Conservation (phyloP, 2,113 vertebrate genomes). For the Dasyurus viverrinus region DNA sequence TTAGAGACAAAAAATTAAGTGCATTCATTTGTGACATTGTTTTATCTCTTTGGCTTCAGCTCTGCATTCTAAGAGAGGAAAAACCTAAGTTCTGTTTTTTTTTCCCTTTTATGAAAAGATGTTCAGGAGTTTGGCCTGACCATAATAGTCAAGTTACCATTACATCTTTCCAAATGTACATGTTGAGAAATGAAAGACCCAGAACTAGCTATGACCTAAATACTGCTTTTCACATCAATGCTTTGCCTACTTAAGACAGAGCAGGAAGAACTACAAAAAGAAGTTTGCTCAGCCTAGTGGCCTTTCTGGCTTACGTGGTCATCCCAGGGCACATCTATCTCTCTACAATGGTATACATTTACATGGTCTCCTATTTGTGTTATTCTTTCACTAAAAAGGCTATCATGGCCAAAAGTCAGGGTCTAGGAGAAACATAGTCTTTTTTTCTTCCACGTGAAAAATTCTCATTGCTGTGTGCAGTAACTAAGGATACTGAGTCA, state of each 20-base stretch:
- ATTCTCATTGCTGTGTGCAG: fast-evolving
- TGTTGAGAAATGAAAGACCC: not conserved
- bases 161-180: slow-evolving; percentile 8
- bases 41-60: slow-evolving; percentile 70
- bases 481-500: not conserved
- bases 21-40: slow-evolving; percentile 65
- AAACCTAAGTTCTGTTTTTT: slow-evolving; percentile 21
- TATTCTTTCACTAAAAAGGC: slow-evolving; percentile 5
- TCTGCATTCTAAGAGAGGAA: slow-evolving; percentile 52
- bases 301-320: not conserved
- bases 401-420: not conserved
- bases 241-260: slow-evolving; percentile 2
- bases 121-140: slow-evolving; percentile 11
- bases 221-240: slow-evolving; percentile 22
- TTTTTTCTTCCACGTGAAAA: not conserved
- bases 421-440: fast-evolving
- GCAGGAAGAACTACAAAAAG: not conserved
- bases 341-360: slow-evolving; percentile 44
- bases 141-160: not conserved
- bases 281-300: not conserved
- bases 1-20: slow-evolving; percentile 71
- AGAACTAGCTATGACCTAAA: not conserved
- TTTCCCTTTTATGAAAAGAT: slow-evolving; percentile 47
- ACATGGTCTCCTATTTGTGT: not conserved
- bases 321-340: slow-evolving; percentile 19